Percentiles rank a stretch among this genome's conserved stretches.
Conservation (phyloP, 2,888 invertebrate genomes). For the Athalia circularis region DNA sequence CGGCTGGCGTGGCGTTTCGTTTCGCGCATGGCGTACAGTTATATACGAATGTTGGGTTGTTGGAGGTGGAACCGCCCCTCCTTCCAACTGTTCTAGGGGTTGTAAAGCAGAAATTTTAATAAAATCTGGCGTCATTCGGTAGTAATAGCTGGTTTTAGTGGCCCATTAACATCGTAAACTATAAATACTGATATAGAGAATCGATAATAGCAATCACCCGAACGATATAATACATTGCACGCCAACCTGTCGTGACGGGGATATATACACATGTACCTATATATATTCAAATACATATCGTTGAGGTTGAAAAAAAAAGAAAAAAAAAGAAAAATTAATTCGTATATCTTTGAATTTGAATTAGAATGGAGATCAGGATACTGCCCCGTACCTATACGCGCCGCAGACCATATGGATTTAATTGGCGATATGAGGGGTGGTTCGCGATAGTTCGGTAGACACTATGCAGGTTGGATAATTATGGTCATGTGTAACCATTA, state of each 20-base stretch:
- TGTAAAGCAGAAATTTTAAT: neutral
- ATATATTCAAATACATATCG: constrained; percentile 28
- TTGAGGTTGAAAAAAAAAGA: neutral
- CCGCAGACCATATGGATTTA: constrained; percentile 17
- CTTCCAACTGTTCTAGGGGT: neutral
- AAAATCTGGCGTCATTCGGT: constrained; percentile 1
- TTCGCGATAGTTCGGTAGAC: constrained; percentile 31
- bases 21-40: too few species aligned
- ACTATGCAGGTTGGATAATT: constrained; percentile 56
- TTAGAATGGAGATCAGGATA: too few species aligned
- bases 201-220: constrained; percentile 8
- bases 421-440: constrained; percentile 3
- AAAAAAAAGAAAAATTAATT: too few species aligned
- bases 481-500: constrained; percentile 67
- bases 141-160: constrained; percentile 12
- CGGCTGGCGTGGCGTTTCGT: too few species aligned
- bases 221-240: neutral
- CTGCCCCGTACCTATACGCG: too few species aligned
- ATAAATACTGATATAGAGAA: constrained; percentile 1
- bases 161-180: constrained; percentile 23
- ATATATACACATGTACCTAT: constrained; percentile 1
- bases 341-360: too few species aligned
- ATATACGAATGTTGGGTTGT: too few species aligned
- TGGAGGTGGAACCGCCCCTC: neutral
- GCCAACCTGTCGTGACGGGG: constrained; percentile 31